Conservation (phyloP, 35 echinoderm and acorn worm genomes). For the Apostichopus japonicus region DNA sequence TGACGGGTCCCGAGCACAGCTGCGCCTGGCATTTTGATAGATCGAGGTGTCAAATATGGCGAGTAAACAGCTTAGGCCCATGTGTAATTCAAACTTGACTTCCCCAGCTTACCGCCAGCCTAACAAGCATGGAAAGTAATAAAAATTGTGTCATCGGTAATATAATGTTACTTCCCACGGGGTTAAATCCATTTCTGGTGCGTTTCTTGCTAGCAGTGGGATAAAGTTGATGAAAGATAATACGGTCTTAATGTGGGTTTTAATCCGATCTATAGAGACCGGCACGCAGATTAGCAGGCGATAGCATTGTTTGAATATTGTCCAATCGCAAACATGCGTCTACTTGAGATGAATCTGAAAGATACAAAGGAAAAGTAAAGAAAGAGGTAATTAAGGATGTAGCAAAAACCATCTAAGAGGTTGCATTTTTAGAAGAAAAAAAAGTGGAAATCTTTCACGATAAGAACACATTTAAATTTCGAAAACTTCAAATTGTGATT, state of each 20-base stretch:
- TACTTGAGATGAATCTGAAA: neutral
- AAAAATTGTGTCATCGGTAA: slow-evolving; percentile 51
- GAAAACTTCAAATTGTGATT: too few relatives aligned
- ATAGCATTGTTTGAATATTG: neutral
- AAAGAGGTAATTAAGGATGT: too few relatives aligned
- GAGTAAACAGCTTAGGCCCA: slow-evolving; percentile 50
- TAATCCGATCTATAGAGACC: slow-evolving; percentile 7
- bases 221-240: slow-evolving; percentile 28
- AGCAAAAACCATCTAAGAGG: too few relatives aligned
- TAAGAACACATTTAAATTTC: too few relatives aligned
- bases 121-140: neutral
- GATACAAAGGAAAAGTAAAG: neutral
- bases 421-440: too few relatives aligned
- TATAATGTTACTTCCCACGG: slow-evolving; percentile 46
- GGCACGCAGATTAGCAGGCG: neutral
- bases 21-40: slow-evolving; percentile 48
- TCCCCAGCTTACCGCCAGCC: neutral
- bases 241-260: slow-evolving; percentile 29
- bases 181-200: slow-evolving; percentile 24
- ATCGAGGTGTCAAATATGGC: slow-evolving; percentile 51
- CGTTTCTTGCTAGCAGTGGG: neutral
- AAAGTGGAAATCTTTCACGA: too few relatives aligned
- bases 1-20: slow-evolving; percentile 45
- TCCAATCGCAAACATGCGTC: neutral
- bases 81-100: slow-evolving; percentile 51